Conservation (phyloP, 1,140 invertebrate species). For the Euborellia annulipes region DNA sequence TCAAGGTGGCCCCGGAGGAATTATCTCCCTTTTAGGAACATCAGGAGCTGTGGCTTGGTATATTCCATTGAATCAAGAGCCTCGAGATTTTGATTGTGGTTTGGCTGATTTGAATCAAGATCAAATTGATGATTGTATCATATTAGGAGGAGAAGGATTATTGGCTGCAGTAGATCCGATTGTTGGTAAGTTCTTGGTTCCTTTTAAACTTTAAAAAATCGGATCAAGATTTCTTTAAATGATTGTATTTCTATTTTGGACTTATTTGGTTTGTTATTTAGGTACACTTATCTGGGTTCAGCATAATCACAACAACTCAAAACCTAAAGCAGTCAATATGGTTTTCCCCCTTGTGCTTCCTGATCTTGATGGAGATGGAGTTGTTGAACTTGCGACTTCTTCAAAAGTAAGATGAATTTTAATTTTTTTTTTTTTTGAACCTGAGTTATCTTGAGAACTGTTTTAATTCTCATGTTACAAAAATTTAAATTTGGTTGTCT, state of each 20-base stretch:
- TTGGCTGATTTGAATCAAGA: slow-evolving; percentile 50
- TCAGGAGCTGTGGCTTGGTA: slow-evolving; percentile 47
- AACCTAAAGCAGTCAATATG: slow-evolving; percentile 39
- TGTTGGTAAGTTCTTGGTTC: slow-evolving; percentile 37
- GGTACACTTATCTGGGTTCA: slow-evolving; percentile 12
- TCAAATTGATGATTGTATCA: slow-evolving; percentile 51
- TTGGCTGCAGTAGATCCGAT: slow-evolving; percentile 49
- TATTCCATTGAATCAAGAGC: slow-evolving; percentile 40
- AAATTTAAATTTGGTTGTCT: too few relatives aligned
- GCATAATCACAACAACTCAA: slow-evolving; percentile 30
- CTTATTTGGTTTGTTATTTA: too few relatives aligned
- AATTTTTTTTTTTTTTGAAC: too few relatives aligned
- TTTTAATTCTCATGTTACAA: too few relatives aligned
- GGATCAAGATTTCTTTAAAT: not conserved
- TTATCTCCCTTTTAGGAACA: slow-evolving; percentile 41
- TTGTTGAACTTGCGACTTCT: slow-evolving; percentile 44
- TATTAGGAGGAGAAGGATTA: slow-evolving; percentile 47
- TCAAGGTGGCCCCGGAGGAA: slow-evolving; percentile 30
- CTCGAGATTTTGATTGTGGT: slow-evolving; percentile 49
- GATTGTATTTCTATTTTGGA: slow-evolving; percentile 4
- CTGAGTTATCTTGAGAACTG: too few relatives aligned
- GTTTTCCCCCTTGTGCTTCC: slow-evolving; percentile 52
- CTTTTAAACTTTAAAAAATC: not conserved
- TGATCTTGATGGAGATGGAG: slow-evolving; percentile 50
- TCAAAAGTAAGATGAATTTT: slow-evolving; percentile 33